These are phyloP conservation scores for Leucozona laternaria DNA, from an alignment of 2,888 invertebrate genomes.

Conservation along the genomic window DNA sequence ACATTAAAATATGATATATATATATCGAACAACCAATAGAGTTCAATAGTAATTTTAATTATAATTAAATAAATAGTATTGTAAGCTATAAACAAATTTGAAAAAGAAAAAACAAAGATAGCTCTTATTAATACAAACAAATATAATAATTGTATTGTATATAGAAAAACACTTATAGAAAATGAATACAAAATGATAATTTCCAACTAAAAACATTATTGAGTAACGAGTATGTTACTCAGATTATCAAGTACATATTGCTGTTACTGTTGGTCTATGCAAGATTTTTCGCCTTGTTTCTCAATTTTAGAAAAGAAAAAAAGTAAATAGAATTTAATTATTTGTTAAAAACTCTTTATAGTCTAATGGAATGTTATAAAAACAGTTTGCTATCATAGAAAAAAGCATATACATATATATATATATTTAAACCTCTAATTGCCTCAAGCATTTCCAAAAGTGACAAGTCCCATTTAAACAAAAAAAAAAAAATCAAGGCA, in stretches of 20 bases:
- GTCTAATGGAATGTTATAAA: slow-evolving; percentile 65
- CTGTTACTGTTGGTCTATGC: slow-evolving; percentile 66
- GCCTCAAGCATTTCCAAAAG: slow-evolving; percentile 52
- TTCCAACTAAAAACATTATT: neutral
- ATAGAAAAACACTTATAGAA: slow-evolving; percentile 26
- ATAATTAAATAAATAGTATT: slow-evolving; percentile 35
- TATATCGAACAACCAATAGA: slow-evolving; percentile 40
- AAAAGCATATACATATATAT: slow-evolving; percentile 17
- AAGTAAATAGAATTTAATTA: slow-evolving; percentile 10
- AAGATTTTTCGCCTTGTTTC: slow-evolving; percentile 67
- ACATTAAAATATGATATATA: slow-evolving; percentile 7
- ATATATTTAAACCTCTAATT: slow-evolving; percentile 50
- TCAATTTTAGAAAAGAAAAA: slow-evolving; percentile 30
- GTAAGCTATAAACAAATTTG: slow-evolving; percentile 47
- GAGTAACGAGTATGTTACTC: slow-evolving; percentile 35
- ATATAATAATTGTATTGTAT: slow-evolving; percentile 11
- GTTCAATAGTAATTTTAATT: slow-evolving; percentile 58
- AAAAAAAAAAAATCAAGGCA: slow-evolving; percentile 34
- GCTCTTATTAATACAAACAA: slow-evolving; percentile 16
- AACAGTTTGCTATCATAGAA: slow-evolving; percentile 38
- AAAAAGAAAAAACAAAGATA: slow-evolving; percentile 19
- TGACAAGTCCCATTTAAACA: slow-evolving; percentile 34
- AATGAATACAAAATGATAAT: neutral
- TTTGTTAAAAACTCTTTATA: slow-evolving; percentile 65
- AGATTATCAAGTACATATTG: slow-evolving; percentile 50